These are phyloP conservation scores for Perognathus longimembris DNA, from an alignment of 2,113 vertebrate genomes.

Conservation along the genomic window DNA sequence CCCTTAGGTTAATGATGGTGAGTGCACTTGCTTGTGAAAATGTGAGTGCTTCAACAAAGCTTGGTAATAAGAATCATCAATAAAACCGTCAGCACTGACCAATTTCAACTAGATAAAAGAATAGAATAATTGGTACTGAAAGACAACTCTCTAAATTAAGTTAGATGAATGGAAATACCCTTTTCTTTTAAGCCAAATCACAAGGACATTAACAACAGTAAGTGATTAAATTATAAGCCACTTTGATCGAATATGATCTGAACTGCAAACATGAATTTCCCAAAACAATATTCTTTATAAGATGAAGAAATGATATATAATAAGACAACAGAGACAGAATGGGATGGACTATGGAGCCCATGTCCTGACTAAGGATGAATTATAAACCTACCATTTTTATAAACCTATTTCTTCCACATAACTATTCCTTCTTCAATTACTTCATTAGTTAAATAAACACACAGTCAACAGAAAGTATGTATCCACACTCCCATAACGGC, in stretches of 20 bases:
- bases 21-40: slow-evolving; percentile 73
- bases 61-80: slow-evolving; percentile 81
- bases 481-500: background rate
- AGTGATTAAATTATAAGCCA: slow-evolving; percentile 66
- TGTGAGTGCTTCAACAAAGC: slow-evolving; percentile 65
- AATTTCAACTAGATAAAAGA: slow-evolving; percentile 73
- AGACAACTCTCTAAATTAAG: slow-evolving; percentile 60
- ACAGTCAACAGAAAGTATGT: slow-evolving; percentile 4
- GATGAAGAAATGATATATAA: slow-evolving; percentile 47
- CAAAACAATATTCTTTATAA: slow-evolving; percentile 29
- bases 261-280: slow-evolving; percentile 60
- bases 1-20: slow-evolving; percentile 49
- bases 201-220: slow-evolving; percentile 61
- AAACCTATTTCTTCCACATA: slow-evolving; percentile 9
- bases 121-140: slow-evolving; percentile 65
- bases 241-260: slow-evolving; percentile 62
- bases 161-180: slow-evolving; percentile 68
- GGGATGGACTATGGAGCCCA: background rate
- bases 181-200: slow-evolving; percentile 69
- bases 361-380: slow-evolving; percentile 7
- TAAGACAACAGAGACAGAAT: slow-evolving; percentile 11
- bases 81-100: slow-evolving; percentile 75
- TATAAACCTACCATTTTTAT: slow-evolving; percentile 3
- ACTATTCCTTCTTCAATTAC: slow-evolving; percentile 37
- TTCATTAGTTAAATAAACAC: slow-evolving; percentile 40